Conservation (phyloP, 2,113 vertebrate genomes). For the Verasper variegatus region DNA sequence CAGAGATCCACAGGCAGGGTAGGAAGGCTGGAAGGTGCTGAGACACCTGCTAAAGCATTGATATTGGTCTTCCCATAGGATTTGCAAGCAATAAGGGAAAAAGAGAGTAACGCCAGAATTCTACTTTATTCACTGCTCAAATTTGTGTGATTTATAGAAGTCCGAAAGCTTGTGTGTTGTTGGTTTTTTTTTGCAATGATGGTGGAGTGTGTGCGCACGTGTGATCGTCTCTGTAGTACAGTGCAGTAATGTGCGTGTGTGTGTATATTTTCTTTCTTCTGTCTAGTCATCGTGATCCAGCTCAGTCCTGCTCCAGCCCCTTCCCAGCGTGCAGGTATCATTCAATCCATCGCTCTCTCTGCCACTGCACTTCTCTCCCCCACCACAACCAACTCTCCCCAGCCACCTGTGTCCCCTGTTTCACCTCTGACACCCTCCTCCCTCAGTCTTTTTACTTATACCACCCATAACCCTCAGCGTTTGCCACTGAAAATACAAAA, state of each 20-base stretch:
- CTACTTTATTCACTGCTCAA: background rate
- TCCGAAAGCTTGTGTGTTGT: background rate
- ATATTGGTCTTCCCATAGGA: conserved; percentile 9
- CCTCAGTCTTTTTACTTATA: conserved; percentile 4
- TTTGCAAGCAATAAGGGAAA: background rate
- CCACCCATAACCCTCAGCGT: background rate
- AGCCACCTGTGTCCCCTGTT: conserved; percentile 13
- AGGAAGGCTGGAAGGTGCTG: background rate
- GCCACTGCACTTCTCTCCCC: conserved; percentile 66
- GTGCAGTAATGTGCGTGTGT: conserved; percentile 78
- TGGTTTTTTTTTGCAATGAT: too few species aligned
- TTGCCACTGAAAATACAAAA: background rate
- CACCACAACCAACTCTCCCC: background rate
- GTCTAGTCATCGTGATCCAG: conserved; percentile 98
- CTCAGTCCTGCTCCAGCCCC: conserved; percentile 98
- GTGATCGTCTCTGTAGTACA: conserved; percentile 47
- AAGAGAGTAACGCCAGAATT: background rate
- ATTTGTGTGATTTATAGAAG: background rate
- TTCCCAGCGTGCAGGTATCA: conserved; percentile 97
- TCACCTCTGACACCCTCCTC: background rate
- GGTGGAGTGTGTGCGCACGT: conserved; percentile 6
- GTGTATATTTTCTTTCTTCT: conserved; percentile 85
- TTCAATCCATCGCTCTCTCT: conserved; percentile 78
- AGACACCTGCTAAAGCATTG: background rate
- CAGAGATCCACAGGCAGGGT: background rate